A percentile compares a stretch with the other conserved stretches of the same genome.
Conservation (phyloP, 2,888 invertebrate species). For the Heliconius erato region DNA sequence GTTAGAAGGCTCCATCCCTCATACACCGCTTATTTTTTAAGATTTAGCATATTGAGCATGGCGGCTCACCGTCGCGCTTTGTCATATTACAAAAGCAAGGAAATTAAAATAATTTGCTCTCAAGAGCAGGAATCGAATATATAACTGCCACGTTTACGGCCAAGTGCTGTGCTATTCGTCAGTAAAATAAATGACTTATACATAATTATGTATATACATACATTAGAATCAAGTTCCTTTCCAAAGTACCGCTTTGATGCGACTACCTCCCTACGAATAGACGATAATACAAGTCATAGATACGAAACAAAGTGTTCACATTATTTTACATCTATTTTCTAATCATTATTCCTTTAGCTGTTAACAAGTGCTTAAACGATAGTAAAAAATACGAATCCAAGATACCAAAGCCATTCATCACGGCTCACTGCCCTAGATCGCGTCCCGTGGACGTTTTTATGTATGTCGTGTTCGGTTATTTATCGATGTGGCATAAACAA, state of each 20-base stretch:
- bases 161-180: too few species aligned
- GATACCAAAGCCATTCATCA: conserved; percentile 33
- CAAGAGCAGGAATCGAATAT: too few species aligned
- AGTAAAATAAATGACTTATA: too few species aligned
- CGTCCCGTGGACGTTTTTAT: conserved; percentile 39
- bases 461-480: conserved; percentile 37
- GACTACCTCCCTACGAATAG: too few species aligned
- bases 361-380: background rate
- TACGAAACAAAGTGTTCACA: background rate
- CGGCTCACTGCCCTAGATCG: conserved; percentile 27
- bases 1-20: background rate
- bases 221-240: too few species aligned
- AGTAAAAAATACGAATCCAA: conserved; percentile 24
- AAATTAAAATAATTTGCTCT: too few species aligned
- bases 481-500: conserved; percentile 46
- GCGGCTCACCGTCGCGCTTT: too few species aligned
- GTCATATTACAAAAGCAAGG: too few species aligned
- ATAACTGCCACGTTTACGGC: too few species aligned
- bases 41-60: too few species aligned
- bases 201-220: too few species aligned
- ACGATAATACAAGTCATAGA: background rate
- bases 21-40: background rate
- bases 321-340: background rate
- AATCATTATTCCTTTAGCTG: background rate
- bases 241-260: too few species aligned